Evolutionary conservation across 2,113 vertebrate genomes (phyloP).

Genomic region (Hirundichthys speculiger): DNA sequence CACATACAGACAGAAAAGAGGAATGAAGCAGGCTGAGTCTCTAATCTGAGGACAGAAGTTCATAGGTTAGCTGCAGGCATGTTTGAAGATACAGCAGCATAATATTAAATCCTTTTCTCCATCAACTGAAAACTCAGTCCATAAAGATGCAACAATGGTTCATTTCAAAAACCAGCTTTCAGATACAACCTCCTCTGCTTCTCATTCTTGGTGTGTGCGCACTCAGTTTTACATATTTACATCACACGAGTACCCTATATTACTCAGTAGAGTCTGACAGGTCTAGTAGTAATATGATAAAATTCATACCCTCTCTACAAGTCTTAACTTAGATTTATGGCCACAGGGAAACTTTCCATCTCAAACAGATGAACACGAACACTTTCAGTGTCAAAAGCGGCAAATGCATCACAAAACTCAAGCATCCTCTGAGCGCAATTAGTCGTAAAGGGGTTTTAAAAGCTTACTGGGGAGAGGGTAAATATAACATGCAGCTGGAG

Average conservation of each 20-base stretch:
- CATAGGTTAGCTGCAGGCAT: slow-evolving; percentile 5
- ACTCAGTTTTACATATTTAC: background rate
- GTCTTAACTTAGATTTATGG: background rate
- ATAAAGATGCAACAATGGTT: slow-evolving; percentile 5
- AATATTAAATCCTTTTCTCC: slow-evolving; percentile 10
- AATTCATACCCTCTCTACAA: background rate
- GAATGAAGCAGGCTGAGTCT: slow-evolving; percentile 2
- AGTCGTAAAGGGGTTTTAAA: slow-evolving; percentile 27
- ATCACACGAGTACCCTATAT: background rate
- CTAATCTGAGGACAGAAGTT: slow-evolving; percentile 15
- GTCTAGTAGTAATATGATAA: background rate
- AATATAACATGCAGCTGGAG: slow-evolving; percentile 24
- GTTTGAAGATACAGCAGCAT: background rate
- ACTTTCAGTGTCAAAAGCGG: background rate
- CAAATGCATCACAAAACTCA: background rate
- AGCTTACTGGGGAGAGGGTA: slow-evolving; percentile 18
- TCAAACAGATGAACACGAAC: background rate
- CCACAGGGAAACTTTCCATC: background rate
- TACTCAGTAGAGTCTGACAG: background rate
- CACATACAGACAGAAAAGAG: slow-evolving; percentile 18
- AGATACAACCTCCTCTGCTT: background rate
- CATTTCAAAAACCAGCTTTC: background rate
- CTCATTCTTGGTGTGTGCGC: background rate
- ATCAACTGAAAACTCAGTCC: slow-evolving; percentile 3
- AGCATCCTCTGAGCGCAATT: slow-evolving; percentile 21